Evolutionary conservation across 35 echinoderm and acorn worm genomes (phyloP), one percentile per base, ranked within the genome.

Genomic region (Anneissia japonica): DNA sequence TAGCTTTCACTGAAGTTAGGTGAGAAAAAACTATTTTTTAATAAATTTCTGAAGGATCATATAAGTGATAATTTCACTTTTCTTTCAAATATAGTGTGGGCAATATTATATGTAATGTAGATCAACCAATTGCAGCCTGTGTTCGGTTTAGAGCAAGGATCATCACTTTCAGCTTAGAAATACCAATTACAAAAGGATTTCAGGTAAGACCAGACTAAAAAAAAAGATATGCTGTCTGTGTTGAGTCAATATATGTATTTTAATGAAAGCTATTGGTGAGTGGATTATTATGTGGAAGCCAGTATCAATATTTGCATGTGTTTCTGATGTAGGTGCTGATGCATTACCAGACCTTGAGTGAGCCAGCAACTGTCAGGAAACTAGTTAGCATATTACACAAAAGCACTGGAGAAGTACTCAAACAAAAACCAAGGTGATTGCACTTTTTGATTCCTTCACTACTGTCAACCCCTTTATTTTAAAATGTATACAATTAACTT

Each of bases 171-270:
- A 93, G 94, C 75, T 89, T 99, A 35, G 96, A 93, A 21, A 92
- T 99, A 41, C 96, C 96, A 21, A 87, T 99, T 37, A 99, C 96
- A 0, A 99, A 87, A 87, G 96, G 96, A 81, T 99, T 93, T 74
- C 89, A 89, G 43, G 96, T 99, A 81, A 90, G 95, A 91, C 23
- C 43, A 31, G 36, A 5, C 19, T 30, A 36, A 85, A 0, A 85
- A 56, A 56, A 73, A 31, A 85, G 16, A 11, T 35, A 30, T 81
- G 5, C 26, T 83, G 17, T 73, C 36, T 12, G 11, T 46, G n/a
- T 83, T 45, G 30, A 3, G 29, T 39, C 39, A 83, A 16, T 41
- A 30, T n/a, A 83, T 46, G 37, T 83, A 16, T 3, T 43, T 30
- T 55, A 83, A 29, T 83, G 37, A n/a, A 21, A 83, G 35, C 32